Evolutionary conservation across 1,140 invertebrate species (phyloP).

Genomic region (Bradynema listronoti): DNA sequence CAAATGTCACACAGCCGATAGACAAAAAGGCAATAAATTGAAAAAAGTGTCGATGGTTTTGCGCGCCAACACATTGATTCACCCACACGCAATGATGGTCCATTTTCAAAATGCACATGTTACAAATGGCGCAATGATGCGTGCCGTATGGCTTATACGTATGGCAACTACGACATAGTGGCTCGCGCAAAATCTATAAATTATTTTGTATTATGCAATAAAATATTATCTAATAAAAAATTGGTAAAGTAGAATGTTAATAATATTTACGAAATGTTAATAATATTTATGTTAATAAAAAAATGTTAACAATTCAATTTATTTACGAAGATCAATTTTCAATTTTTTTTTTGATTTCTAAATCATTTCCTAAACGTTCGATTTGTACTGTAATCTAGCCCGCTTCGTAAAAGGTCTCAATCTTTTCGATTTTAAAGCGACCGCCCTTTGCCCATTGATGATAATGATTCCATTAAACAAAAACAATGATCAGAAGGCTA

Average conservation of each 20-base stretch:
- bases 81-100: constrained; percentile 58
- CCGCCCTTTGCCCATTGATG: too few species aligned
- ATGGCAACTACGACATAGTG: constrained; percentile 74
- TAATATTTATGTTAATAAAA: background rate
- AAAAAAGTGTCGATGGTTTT: constrained; percentile 55
- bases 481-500: too few species aligned
- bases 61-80: constrained; percentile 55
- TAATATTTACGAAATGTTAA: background rate
- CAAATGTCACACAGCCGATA: constrained; percentile 41
- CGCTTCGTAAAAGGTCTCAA: too few species aligned
- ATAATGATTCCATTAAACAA: too few species aligned
- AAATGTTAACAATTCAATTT: too few species aligned
- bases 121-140: constrained; percentile 74
- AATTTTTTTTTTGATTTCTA: too few species aligned
- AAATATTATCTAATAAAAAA: background rate
- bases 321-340: too few species aligned
- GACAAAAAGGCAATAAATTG: constrained; percentile 49
- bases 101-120: constrained; percentile 37
- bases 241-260: background rate
- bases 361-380: too few species aligned
- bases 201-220: background rate
- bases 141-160: constrained; percentile 75
- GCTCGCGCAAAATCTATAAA: constrained; percentile 32
- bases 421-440: too few species aligned
- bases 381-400: too few species aligned